Conservation (phyloP, 2,888 invertebrate species). For the Agrochola circellaris region DNA sequence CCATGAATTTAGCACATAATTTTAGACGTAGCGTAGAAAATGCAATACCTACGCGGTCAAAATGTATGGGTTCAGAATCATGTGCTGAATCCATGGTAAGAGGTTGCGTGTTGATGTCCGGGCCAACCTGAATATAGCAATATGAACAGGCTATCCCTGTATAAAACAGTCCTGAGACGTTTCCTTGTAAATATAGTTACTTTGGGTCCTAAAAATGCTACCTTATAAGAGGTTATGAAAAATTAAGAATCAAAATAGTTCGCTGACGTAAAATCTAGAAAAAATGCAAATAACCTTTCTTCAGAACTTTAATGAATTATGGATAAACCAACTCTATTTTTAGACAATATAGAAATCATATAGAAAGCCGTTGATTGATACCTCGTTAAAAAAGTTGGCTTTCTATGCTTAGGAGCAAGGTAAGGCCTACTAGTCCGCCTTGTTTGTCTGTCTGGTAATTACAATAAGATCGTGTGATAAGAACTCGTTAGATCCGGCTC, state of each 20-base stretch:
- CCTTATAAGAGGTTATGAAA: background rate
- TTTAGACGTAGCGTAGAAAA: no score
- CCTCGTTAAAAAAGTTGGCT: slow-evolving; percentile 66
- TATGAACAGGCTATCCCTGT: no score
- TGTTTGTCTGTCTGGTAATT: slow-evolving; percentile 38
- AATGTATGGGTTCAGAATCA: no score
- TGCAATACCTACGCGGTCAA: no score
- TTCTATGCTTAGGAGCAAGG: slow-evolving; percentile 64
- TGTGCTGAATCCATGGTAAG: no score
- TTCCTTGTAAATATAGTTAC: background rate
- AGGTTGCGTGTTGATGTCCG: no score
- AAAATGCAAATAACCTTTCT: background rate
- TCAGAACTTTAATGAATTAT: slow-evolving; percentile 53
- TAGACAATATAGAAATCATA: slow-evolving; percentile 68
- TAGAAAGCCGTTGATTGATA: slow-evolving; percentile 70
- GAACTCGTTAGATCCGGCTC: slow-evolving; percentile 84
- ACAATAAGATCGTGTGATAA: slow-evolving; percentile 71
- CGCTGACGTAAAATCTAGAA: slow-evolving; percentile 1
- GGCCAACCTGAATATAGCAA: no score
- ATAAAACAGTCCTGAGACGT: background rate
- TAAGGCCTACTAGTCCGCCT: slow-evolving; percentile 60
- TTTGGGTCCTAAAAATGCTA: background rate
- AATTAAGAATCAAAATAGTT: background rate
- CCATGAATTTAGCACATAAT: no score
- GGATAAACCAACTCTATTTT: slow-evolving; percentile 59